These are phyloP conservation scores for Geophilus truncorum DNA, from an alignment of 2,888 invertebrate species.

Conservation along the genomic window DNA sequence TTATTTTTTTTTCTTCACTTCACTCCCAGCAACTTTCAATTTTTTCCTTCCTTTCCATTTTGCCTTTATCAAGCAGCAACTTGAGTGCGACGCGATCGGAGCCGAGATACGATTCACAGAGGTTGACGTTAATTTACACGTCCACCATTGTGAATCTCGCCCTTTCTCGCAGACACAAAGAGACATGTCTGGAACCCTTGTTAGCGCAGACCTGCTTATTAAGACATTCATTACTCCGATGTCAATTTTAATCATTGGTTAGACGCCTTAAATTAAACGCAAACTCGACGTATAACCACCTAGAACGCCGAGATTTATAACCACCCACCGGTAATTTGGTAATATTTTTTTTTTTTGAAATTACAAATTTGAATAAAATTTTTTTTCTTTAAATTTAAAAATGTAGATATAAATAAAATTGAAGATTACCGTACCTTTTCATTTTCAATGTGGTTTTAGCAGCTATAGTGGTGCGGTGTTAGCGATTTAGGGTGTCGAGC, in stretches of 20 bases:
- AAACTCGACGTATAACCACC: too few relatives aligned
- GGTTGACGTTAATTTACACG: slow-evolving; percentile 12
- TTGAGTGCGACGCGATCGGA: neutral
- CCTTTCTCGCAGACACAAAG: neutral
- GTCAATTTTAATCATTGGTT: too few relatives aligned
- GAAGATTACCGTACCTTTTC: too few relatives aligned
- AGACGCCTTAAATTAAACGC: too few relatives aligned
- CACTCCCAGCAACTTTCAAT: neutral
- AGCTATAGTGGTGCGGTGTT: too few relatives aligned
- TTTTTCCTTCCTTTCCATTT: neutral
- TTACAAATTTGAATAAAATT: too few relatives aligned
- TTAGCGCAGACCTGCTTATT: neutral
- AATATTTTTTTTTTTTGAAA: too few relatives aligned
- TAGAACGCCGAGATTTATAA: too few relatives aligned
- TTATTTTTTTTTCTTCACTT: neutral
- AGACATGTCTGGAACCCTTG: neutral
- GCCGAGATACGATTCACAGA: neutral
- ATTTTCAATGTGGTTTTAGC: too few relatives aligned
- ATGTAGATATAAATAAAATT: too few relatives aligned
- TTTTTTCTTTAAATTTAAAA: too few relatives aligned
- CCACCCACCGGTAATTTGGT: too few relatives aligned
- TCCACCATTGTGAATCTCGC: neutral
- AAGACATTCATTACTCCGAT: neutral
- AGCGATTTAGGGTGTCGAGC: neutral
- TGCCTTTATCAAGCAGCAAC: neutral